Percentiles rank a stretch among this genome's conserved stretches.
Conservation (phyloP, 2,888 invertebrate genomes). For the Dynastes grantii region DNA sequence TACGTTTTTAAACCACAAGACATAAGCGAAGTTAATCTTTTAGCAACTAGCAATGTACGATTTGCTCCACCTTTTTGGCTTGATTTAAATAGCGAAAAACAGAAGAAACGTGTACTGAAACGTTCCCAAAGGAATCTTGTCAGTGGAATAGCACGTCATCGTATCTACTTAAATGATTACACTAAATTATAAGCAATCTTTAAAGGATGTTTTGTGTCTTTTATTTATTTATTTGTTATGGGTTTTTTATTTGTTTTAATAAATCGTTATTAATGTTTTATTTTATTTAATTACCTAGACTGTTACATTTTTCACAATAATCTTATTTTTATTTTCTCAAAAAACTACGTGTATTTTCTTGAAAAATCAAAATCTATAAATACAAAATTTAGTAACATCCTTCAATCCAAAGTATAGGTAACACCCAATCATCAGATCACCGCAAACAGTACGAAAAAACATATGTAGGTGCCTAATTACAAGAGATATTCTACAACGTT, state of each 20-base stretch:
- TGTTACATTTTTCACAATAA: no score
- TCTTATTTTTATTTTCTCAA: no score
- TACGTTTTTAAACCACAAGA: conserved; percentile 81
- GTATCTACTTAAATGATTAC: not conserved
- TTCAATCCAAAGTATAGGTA: no score
- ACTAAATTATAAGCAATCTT: not conserved
- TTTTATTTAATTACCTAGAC: not conserved
- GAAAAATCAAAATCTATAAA: no score
- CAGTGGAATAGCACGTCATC: no score
- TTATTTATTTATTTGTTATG: conserved; percentile 21
- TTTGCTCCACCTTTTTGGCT: conserved; percentile 68
- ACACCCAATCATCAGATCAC: no score
- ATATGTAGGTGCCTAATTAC: no score
- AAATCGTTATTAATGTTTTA: not conserved
- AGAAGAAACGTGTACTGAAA: not conserved
- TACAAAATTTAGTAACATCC: no score
- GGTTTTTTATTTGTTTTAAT: not conserved
- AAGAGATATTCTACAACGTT: no score
- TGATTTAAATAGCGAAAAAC: conserved; percentile 48
- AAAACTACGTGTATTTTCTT: no score
- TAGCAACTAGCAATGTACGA: conserved; percentile 75
- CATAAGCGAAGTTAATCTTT: conserved; percentile 82
- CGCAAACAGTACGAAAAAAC: no score
- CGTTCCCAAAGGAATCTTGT: not conserved
- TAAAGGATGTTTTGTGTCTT: not conserved